Base-by-base conservation (phyloP, 1,140 invertebrate genomes). In the Physella acuta region DNA sequence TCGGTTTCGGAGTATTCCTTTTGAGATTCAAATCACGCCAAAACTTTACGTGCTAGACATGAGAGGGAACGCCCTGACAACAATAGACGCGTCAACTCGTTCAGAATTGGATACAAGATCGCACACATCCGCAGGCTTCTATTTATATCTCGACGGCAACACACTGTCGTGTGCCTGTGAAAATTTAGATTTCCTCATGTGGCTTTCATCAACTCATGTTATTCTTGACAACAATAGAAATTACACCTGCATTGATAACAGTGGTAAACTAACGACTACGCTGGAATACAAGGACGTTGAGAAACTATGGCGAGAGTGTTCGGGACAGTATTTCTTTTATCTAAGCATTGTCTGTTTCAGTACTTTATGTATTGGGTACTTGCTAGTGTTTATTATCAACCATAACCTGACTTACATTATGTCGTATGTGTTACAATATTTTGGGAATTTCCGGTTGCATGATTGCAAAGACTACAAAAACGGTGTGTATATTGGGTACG, bases 101-200 rank as follows among this genome's bases (percentile, higher is more conserved):
- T 1, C 30, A 37, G 62, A 49, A n/a, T 2, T 64, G 20, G 62
- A 64, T 26, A 31, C 20, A 26, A 31, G 30, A 51, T 24, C 49
- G 26, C 20, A 5, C 5, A 37, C 34, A 17, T 2, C 33, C 36
- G 51, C 3, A 28, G 62, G 33, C 1, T 64, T 64, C 33, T 28
- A 14, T 20, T 16, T 64, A 30, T 20, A 51, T 0, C 28, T 64
- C 14, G 4, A 26, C 49, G 62, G 51, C 24, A 64, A 64, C 30
- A 64, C 52, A 17, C 30, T 64, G 16, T 64, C 62, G 2, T 64
- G 62, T 36, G 51, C 39, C 16, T 64, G 62, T 64, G 49, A 64
- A 3, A 52, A n/a, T 14, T 33, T 64, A 0, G 16, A 3, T 11
- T 64, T 64, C 8, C 44, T 64, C 2, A 2, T 5, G 16, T 64